A percentile compares a stretch with the other conserved stretches of the same genome.
These are phyloP conservation scores for Chionis minor DNA, from an alignment of 2,113 vertebrate species.

Conservation along the genomic window DNA sequence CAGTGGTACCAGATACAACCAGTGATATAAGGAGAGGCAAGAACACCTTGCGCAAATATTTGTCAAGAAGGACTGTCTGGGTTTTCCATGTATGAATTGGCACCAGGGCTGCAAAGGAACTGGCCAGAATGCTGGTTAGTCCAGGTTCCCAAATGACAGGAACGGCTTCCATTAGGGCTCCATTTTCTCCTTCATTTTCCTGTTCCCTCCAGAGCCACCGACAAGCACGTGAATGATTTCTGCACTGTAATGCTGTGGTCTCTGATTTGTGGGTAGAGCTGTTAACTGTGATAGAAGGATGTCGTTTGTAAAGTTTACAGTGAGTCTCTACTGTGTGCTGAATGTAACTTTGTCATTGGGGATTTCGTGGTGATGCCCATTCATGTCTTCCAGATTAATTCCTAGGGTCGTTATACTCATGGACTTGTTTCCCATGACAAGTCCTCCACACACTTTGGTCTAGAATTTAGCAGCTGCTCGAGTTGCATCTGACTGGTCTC, in stretches of 20 bases:
- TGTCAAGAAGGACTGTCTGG: accelerated
- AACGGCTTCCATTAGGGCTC: neutral
- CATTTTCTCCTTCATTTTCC: neutral
- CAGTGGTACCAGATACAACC: neutral
- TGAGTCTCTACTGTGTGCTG: neutral
- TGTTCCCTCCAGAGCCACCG: neutral
- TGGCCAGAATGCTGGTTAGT: neutral
- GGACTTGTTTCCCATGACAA: neutral
- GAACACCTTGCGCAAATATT: neutral
- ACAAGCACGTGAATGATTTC: neutral
- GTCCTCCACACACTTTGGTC: neutral
- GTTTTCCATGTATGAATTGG: accelerated
- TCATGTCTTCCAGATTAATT: neutral
- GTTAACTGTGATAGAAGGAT: neutral
- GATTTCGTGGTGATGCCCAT: neutral
- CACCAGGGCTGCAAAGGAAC: neutral
- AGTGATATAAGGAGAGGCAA: neutral
- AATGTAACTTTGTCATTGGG: neutral
- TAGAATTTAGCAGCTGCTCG: neutral
- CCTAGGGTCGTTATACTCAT: neutral
- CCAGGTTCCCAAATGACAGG: neutral
- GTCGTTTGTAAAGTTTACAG: neutral
- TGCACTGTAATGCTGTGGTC: constrained; percentile 26
- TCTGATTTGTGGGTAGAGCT: constrained; percentile 20
- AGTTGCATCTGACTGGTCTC: neutral